Base-by-base conservation (phyloP, 2,888 invertebrate genomes). In the Macropis europaea region DNA sequence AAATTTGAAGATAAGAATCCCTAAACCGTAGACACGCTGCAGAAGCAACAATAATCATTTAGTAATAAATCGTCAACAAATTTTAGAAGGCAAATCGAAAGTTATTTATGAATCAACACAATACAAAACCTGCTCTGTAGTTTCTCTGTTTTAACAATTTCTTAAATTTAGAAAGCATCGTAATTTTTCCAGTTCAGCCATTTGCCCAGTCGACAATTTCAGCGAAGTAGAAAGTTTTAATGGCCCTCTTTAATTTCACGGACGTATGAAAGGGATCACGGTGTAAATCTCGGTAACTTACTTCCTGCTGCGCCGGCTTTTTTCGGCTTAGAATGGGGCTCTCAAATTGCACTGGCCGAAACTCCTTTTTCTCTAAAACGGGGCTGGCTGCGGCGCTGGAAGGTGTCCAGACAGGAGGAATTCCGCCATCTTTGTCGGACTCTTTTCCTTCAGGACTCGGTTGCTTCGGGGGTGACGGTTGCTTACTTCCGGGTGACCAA, bases 391-490 rank as follows among this genome's bases (percentile, higher is more conserved):
- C 93, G 48, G 94, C 93, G 86, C 92, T 92, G 82, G 93, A 92
- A 9, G 97, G 96, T 26, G 94, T 94, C 97, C 97, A 97, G 79
- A 96, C 92, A 17, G 95, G 93, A 47, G 93, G 93, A 62, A 94
- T 92, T 56, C 94, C 93, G 75, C 93, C 91, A 87, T 91, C 90
- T 83, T 90, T 89, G 52, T 92, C 82, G 91, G 92, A 72, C 88
- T 91, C 86, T 90, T 91, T 91, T 84, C 88, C 90, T 75, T 87
- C 90, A 75, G 84, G 89, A 84, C 88, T 89, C 70, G 86, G 86
- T 77, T 88, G 87, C 86, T 90, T 91, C 83, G 89, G 86, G 79
- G 87, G 81, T 85, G 90, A 86, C 81, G 87, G 82, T 26, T 87
- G 84, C 57, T 88, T 87, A 77, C 88, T 88, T 76, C 92, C 92